These are phyloP conservation scores for Gorsachius goisagi DNA, from an alignment of 2,113 vertebrate genomes.

Conservation along the genomic window DNA sequence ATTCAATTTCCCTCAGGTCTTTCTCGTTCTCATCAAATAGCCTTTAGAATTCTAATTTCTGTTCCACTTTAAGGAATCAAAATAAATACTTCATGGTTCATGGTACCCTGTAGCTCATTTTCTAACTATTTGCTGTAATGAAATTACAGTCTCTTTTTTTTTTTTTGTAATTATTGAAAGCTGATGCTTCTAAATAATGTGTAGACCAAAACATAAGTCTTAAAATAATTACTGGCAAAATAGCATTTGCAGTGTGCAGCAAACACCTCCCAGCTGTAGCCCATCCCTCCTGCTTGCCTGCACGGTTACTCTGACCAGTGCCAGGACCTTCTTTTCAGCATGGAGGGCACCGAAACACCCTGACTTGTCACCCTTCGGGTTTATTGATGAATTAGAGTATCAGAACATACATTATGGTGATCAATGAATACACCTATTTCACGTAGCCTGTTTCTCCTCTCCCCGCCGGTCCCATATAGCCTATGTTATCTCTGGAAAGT, in stretches of 20 bases:
- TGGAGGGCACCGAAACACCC: accelerated
- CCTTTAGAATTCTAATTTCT: conserved; percentile 8
- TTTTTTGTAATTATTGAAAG: not conserved
- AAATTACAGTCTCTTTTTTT: not conserved
- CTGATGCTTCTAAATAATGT: not conserved
- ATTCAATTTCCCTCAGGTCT: not conserved
- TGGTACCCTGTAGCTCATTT: not conserved
- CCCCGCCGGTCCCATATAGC: not conserved
- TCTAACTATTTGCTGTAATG: not conserved
- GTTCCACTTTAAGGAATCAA: not conserved
- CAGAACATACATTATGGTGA: not conserved
- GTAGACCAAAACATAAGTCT: not conserved
- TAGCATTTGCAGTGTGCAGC: not conserved
- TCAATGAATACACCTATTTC: not conserved
- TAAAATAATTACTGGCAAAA: not conserved
- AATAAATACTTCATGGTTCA: not conserved
- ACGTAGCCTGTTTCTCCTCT: not conserved
- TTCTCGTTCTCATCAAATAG: not conserved
- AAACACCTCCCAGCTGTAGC: not conserved
- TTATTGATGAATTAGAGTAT: not conserved
- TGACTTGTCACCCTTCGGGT: not conserved
- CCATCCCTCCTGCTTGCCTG: not conserved
- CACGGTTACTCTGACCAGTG: not conserved
- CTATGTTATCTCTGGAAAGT: not conserved
- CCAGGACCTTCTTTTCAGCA: not conserved